Conservation (phyloP, 1,140 invertebrate genomes). For the Leptoteleia sp. region DNA sequence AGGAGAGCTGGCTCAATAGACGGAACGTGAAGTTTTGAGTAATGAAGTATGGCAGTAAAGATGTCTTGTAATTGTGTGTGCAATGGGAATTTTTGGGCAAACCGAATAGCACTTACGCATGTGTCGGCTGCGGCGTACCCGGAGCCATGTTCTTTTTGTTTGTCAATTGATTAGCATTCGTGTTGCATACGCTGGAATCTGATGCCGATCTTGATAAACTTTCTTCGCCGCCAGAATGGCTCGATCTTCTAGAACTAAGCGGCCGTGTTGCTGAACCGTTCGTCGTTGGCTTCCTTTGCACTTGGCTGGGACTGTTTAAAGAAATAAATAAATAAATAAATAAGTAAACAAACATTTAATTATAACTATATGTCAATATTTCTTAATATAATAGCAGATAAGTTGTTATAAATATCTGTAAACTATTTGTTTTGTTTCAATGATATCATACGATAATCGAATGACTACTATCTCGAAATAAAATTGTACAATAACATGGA, state of each 20-base stretch:
- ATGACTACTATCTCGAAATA: no score
- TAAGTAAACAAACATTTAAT: no score
- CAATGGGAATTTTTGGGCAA: conserved; percentile 26
- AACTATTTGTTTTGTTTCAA: no score
- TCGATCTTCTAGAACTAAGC: conserved; percentile 79
- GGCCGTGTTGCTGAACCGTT: conserved; percentile 79
- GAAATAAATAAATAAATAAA: no score
- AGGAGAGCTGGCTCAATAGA: conserved; percentile 13
- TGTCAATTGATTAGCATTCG: conserved; percentile 81
- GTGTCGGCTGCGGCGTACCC: conserved; percentile 86
- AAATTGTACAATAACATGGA: no score
- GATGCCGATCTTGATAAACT: conserved; percentile 93
- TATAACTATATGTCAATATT: no score
- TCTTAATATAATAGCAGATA: no score
- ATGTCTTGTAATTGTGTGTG: conserved; percentile 58
- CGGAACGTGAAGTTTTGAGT: neutral
- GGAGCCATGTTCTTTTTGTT: conserved; percentile 85
- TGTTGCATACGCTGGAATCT: conserved; percentile 91
- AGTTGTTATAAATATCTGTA: no score
- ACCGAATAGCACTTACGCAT: conserved; percentile 83
- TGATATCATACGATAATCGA: no score
- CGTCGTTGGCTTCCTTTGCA: conserved; percentile 78
- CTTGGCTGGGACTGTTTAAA: conserved; percentile 76
- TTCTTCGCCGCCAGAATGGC: conserved; percentile 87
- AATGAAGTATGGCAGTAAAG: conserved; percentile 3